Evolutionary conservation across 1,140 invertebrate genomes (phyloP).

Genomic region (Neodiprion fabricii): DNA sequence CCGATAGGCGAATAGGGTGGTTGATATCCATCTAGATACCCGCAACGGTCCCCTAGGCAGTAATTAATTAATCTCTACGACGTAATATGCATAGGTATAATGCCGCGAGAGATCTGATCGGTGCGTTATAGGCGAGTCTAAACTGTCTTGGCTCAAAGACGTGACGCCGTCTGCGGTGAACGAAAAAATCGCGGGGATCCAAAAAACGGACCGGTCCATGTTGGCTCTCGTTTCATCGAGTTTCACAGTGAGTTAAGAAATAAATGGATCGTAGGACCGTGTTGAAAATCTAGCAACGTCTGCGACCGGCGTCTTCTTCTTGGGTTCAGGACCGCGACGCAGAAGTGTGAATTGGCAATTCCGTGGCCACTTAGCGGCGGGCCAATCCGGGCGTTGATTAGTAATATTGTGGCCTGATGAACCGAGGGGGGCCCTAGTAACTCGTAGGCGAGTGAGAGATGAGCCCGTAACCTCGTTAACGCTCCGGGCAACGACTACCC

Average conservation of each 20-base stretch:
- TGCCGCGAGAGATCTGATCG: conserved; percentile 28
- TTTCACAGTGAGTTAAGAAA: neutral
- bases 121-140: conserved; percentile 25
- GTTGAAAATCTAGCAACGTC: too few species aligned
- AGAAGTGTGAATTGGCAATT: conserved; percentile 55
- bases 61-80: conserved; percentile 52
- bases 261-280: too few species aligned
- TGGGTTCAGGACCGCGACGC: conserved; percentile 26
- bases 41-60: conserved; percentile 54
- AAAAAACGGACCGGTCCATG: conserved; percentile 34
- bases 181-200: conserved; percentile 32
- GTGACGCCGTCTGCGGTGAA: conserved; percentile 23
- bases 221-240: conserved; percentile 26
- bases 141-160: conserved; percentile 23
- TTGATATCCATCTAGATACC: conserved; percentile 49
- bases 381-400: conserved; percentile 57
- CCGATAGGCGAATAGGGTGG: conserved; percentile 45
- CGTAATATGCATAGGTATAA: neutral
- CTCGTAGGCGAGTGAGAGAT: conserved; percentile 55
- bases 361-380: conserved; percentile 50
- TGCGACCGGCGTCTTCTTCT: conserved; percentile 31
- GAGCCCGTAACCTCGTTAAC: conserved; percentile 60
- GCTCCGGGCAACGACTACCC: conserved; percentile 50
- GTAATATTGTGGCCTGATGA: conserved; percentile 63
- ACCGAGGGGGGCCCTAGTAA: conserved; percentile 45